Evolutionary conservation across 2,113 vertebrate genomes (phyloP).

Genomic region (Charadrius vociferus): DNA sequence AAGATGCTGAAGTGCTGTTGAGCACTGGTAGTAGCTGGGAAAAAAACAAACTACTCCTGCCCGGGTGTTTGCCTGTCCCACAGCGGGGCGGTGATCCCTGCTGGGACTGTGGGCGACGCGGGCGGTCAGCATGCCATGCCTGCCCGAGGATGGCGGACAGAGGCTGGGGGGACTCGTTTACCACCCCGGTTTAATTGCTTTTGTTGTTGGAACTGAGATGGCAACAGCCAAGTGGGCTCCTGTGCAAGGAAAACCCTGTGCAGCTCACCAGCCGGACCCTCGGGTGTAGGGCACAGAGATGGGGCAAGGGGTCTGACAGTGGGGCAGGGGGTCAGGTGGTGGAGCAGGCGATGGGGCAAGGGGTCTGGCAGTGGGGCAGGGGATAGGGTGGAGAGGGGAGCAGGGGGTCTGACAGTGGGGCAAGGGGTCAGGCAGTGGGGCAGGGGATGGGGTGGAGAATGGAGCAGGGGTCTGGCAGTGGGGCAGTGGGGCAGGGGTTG

Average conservation of each 20-base stretch:
- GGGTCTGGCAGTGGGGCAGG: too few relatives aligned
- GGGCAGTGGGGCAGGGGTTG: too few relatives aligned
- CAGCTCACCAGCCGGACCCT: too few relatives aligned
- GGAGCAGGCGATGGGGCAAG: too few relatives aligned
- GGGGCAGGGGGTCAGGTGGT: too few relatives aligned
- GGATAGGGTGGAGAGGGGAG: too few relatives aligned
- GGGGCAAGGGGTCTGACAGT: background rate
- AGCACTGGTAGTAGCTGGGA: background rate
- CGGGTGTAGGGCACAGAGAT: background rate
- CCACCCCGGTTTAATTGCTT: background rate
- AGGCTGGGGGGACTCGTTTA: rapidly evolving
- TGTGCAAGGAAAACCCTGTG: background rate
- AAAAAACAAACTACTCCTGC: background rate
- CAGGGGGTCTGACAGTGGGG: too few relatives aligned
- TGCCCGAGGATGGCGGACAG: rapidly evolving
- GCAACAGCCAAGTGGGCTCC: background rate
- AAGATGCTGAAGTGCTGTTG: background rate
- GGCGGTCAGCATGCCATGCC: rapidly evolving
- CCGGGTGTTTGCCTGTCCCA: background rate
- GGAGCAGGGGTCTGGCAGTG: background rate
- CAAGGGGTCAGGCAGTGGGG: background rate
- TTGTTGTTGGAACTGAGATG: background rate
- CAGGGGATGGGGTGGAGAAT: background rate
- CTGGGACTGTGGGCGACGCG: rapidly evolving
- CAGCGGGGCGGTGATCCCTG: rapidly evolving